phyloP scores from a whole-genome alignment of 2,888 invertebrate genomes.

The Eurois occulta region DNA sequence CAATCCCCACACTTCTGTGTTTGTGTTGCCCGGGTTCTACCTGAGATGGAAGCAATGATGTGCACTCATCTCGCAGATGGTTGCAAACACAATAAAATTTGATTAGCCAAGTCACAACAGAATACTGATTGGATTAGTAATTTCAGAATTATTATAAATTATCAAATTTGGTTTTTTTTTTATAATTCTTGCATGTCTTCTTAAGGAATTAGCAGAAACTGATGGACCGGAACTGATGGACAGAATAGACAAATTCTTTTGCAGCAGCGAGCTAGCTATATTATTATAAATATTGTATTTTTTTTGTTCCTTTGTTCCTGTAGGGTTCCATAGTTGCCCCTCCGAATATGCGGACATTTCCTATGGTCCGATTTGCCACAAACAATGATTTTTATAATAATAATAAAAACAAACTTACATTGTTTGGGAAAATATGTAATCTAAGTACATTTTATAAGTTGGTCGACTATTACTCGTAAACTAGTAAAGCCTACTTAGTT shows the following conservation, averaged over 20 bases:
- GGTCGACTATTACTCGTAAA: no score
- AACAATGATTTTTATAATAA: no score
- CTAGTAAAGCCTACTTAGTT: no score
- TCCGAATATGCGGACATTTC: no score
- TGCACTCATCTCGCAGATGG: neutral
- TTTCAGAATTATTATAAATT: neutral
- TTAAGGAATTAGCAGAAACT: neutral
- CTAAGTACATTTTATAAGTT: no score
- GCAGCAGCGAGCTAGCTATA: neutral
- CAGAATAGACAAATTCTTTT: neutral
- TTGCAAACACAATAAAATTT: neutral
- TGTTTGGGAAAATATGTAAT: no score
- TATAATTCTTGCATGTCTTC: no score
- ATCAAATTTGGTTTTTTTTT: no score
- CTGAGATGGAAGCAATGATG: neutral
- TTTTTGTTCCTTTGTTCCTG: neutral
- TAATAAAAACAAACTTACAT: no score
- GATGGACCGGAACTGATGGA: neutral
- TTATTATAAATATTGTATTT: neutral
- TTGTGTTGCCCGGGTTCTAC: neutral
- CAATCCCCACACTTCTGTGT: neutral
- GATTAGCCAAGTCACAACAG: neutral
- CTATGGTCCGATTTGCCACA: no score
- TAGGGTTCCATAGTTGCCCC: no score
- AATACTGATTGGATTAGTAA: neutral